Percentiles rank a stretch among this genome's conserved stretches.
These are phyloP conservation scores for Semicossyphus pulcher DNA, from an alignment of 2,113 vertebrate genomes.

Conservation along the genomic window DNA sequence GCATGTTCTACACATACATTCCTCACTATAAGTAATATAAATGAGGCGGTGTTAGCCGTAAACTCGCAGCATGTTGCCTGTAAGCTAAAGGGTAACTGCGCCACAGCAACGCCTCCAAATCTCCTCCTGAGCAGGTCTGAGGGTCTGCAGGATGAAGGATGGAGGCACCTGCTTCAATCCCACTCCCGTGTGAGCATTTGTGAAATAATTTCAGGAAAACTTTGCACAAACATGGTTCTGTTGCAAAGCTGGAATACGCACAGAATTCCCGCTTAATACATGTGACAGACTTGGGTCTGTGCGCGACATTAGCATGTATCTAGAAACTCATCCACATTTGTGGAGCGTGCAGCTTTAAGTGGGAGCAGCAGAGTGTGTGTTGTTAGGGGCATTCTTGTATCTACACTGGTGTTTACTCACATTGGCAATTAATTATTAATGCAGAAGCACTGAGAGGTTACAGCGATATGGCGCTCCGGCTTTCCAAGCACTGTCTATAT, in stretches of 20 bases:
- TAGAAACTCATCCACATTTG: slow-evolving; percentile 50
- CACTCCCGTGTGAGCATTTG: background rate
- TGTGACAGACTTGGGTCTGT: slow-evolving; percentile 26
- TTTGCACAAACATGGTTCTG: background rate
- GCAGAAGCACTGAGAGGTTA: slow-evolving; percentile 80
- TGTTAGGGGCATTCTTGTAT: slow-evolving; percentile 79
- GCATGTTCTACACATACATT: slow-evolving; percentile 78
- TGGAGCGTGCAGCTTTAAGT: slow-evolving; percentile 64
- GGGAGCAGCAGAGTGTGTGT: slow-evolving; percentile 68
- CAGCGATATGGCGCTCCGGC: slow-evolving; percentile 74
- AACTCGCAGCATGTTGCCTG: slow-evolving; percentile 76
- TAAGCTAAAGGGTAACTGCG: slow-evolving; percentile 79
- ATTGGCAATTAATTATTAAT: slow-evolving; percentile 82
- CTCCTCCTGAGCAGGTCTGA: slow-evolving; percentile 59
- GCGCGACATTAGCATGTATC: slow-evolving; percentile 54
- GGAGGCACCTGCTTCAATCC: slow-evolving; percentile 36
- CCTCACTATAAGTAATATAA: slow-evolving; percentile 83
- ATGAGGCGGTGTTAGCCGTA: slow-evolving; percentile 79
- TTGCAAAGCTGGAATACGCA: slow-evolving; percentile 3
- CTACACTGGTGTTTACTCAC: slow-evolving; percentile 83
- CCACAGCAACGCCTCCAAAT: slow-evolving; percentile 67
- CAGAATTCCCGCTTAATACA: background rate
- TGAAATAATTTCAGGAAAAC: background rate
- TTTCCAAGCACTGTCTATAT: slow-evolving; percentile 79
- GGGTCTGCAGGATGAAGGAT: slow-evolving; percentile 51